A percentile compares a stretch with the other conserved stretches of the same genome.
Evolutionary conservation across 2,797 vertebrate species (phyloP).

Genomic region (Brachymystax lenok): DNA sequence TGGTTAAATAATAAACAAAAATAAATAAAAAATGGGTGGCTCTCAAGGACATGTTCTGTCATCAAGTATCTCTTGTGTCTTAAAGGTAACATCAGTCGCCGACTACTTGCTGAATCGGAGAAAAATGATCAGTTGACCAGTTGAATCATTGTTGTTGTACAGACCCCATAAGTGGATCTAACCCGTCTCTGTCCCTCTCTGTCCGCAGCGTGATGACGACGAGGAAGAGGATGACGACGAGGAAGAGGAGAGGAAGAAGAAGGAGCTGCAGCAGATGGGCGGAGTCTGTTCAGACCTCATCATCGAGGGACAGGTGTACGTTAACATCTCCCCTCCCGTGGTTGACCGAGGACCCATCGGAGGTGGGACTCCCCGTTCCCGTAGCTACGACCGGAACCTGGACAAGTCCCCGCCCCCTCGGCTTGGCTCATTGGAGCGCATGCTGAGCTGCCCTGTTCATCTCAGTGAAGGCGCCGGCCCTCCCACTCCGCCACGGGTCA

Average conservation of each 20-base stretch:
- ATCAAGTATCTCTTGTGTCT: too few relatives aligned
- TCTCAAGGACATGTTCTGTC: not conserved
- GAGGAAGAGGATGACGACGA: constrained; percentile 4
- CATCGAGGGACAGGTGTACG: constrained; percentile 91
- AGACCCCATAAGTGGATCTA: too few relatives aligned
- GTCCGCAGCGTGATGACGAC: constrained; percentile 43
- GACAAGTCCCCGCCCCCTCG: constrained; percentile 80
- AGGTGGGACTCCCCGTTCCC: constrained; percentile 75
- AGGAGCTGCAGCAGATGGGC: constrained; percentile 8
- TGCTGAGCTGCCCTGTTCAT: constrained; percentile 94
- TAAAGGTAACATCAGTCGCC: not conserved
- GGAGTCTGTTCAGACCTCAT: constrained; percentile 42
- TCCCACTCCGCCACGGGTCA: constrained; percentile 84
- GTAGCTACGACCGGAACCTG: constrained; percentile 93
- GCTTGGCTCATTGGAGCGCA: constrained; percentile 89
- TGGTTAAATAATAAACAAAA: too few relatives aligned
- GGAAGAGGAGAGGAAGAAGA: constrained; percentile 5
- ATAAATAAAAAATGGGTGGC: not conserved
- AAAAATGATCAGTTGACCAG: too few relatives aligned
- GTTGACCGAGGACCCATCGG: constrained; percentile 10
- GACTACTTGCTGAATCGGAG: not conserved
- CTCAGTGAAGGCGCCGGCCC: constrained; percentile 82
- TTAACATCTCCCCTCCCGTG: constrained; percentile 85
- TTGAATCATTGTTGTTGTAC: too few relatives aligned
- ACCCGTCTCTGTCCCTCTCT: not conserved